Evolutionary conservation across 2,888 invertebrate species (phyloP).

Genomic region (Drosophila emarginata): DNA sequence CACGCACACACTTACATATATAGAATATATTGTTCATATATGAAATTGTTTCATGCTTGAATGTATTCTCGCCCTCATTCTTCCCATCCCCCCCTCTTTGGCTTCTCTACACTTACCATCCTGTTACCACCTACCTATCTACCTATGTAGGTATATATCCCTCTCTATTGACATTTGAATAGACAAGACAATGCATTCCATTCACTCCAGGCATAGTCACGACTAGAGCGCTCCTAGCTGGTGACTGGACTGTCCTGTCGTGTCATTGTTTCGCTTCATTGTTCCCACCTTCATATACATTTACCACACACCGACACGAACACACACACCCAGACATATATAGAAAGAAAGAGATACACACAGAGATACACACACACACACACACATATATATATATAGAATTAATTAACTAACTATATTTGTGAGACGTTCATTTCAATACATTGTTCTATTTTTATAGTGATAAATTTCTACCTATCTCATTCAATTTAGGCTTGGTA

Average conservation of each 20-base stretch:
- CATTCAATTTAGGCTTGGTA: not conserved
- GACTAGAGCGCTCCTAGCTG: not conserved
- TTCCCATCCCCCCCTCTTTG: not conserved
- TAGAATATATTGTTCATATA: slow-evolving; percentile 7
- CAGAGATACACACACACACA: not conserved
- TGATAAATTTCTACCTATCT: not conserved
- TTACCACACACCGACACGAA: not conserved
- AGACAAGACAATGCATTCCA: slow-evolving; percentile 5
- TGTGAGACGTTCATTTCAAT: slow-evolving; percentile 11
- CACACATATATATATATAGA: not conserved
- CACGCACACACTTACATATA: not conserved
- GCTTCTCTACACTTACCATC: not conserved
- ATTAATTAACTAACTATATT: slow-evolving; percentile 14
- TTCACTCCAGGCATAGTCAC: slow-evolving; percentile 3
- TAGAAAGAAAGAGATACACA: too few relatives aligned
- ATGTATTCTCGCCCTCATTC: not conserved
- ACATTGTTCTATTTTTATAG: slow-evolving; percentile 4
- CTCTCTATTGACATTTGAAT: slow-evolving; percentile 5
- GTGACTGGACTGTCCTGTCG: slow-evolving; percentile 4
- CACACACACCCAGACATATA: not conserved
- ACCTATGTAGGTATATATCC: not conserved
- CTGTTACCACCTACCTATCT: not conserved
- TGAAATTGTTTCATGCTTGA: slow-evolving; percentile 6
- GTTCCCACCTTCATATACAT: not conserved
- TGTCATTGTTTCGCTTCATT: slow-evolving; percentile 4